A percentile compares a stretch with the other conserved stretches of the same genome.
Evolutionary conservation across 2,113 vertebrate species (phyloP).

Genomic region (Vidua macroura): DNA sequence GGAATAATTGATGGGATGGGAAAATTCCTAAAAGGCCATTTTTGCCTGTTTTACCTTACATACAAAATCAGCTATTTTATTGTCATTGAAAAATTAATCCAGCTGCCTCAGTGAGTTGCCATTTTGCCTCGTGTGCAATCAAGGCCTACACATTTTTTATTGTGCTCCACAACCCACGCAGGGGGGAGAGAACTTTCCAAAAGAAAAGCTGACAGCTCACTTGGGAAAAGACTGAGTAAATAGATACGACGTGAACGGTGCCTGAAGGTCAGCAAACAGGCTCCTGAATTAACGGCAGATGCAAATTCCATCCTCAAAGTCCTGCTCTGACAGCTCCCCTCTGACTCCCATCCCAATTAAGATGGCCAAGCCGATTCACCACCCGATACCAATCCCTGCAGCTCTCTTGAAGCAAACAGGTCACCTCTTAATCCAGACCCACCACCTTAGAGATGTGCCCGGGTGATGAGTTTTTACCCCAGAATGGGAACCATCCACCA

Average conservation of each 20-base stretch:
- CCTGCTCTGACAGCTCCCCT: neutral
- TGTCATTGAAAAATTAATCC: conserved; percentile 50
- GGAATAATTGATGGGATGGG: conserved; percentile 10
- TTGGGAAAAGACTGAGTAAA: conserved; percentile 28
- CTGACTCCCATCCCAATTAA: neutral
- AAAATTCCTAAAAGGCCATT: conserved; percentile 23
- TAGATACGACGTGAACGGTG: neutral
- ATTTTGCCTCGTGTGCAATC: neutral
- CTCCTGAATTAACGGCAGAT: conserved; percentile 19
- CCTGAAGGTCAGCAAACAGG: conserved; percentile 27
- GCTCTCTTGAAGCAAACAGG: neutral
- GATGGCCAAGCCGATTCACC: neutral
- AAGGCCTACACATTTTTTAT: conserved; percentile 25
- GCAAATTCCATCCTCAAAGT: conserved; percentile 34
- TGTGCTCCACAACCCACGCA: neutral
- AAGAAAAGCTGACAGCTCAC: conserved; percentile 45
- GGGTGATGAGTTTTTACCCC: neutral
- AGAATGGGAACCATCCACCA: neutral
- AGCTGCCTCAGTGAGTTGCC: neutral
- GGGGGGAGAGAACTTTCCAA: neutral
- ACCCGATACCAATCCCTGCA: neutral
- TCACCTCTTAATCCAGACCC: neutral
- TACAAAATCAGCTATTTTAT: neutral
- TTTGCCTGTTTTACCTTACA: neutral
- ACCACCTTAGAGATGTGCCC: neutral